Evolutionary conservation across 2,113 vertebrate species (phyloP), one percentile per base, ranked within the genome.

Genomic region (Serilophus lunatus): DNA sequence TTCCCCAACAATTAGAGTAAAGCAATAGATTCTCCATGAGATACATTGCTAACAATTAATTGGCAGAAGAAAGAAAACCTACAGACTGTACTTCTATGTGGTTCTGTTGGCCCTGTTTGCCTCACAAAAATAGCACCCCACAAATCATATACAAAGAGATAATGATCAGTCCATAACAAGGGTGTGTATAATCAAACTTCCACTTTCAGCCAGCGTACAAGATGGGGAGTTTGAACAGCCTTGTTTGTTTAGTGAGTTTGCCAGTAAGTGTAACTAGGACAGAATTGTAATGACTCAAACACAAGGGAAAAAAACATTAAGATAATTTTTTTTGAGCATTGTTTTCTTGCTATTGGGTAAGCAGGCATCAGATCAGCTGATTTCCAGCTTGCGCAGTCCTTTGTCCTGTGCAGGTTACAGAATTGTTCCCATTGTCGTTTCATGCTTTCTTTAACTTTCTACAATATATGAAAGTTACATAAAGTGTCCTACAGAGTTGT

Each of bases 181-280:
- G 93, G 95, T 0, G 86, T 94, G 86, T 89, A 42, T 75, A 93
- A 71, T 49, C 75, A 80, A 95, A 87, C 82, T 94, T 97, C 91
- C 94, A 95, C 76, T 94, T 96, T 36, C 83, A 86, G 69, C 36
- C 82, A 54, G 79, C 1, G 0, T 53, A 66, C 38, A 63, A 90
- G 79, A 94, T 76, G 66, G 45, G 86, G 84, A 91, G 69, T 82
- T 91, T 78, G 80, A 42, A 83, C 95, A 93, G 82, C 54, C 47
- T 91, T 96, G 94, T 96, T 96, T 96, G 47, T 95, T 96, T 85
- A 92, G 90, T 91, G 92, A 72, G 71, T 66, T 89, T 97, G 88
- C 92, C 84, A 96, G 84, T 78, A 94, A 85, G 61, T 51, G 88
- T 63, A 87, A 49, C 66, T 94, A 75, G 86, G 86, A n/a, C 60